Base-by-base conservation (phyloP, 1,140 invertebrate genomes). In the Drosophila erecta region DNA sequence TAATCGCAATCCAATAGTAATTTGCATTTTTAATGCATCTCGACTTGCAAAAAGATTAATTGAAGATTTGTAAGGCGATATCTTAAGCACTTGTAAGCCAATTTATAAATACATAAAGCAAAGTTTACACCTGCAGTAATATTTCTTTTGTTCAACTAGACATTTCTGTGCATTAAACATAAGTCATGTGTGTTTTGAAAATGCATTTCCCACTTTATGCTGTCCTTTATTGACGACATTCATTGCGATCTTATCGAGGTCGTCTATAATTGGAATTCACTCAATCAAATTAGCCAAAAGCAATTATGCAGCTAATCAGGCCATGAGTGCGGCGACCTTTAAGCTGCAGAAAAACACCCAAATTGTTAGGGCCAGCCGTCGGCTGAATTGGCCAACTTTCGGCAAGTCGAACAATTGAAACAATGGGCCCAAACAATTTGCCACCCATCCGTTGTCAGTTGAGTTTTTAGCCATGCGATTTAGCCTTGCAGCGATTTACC, bases 371-470 rank as follows among this genome's bases (percentile, higher is more conserved):
- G 57, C 43, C 30, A 49, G 24, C 49, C 44, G 33, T 57, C 20
- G 54, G 57, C 72, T 56, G 33, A 69, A 64, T 67, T 58, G 30
- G 55, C 38, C 40, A 81, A 86, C 74, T 84, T 79, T 60, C 20
- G 50, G 59, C 60, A 69, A 73, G 54, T 69, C 73, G 73, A 76
- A 87, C 84, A 86, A 87, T 79, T 83, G 75, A 83, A 87, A 87
- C 83, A 86, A 87, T 81, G 44, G 59, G 71, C 49, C 49, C 81
- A 61, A 64, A 79, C 75, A 76, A 55, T 76, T 84, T 40, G 44
- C 40, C 54, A 55, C 49, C 50, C 37, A 40, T 41, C 47, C 44
- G 5, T 12, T 55, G 22, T 53, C 44, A 11, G 14, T 50, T 14
- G 22, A n/a, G 24, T 24, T 49, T 49, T 1, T 38, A 30, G 55